Conservation (phyloP, 2,113 vertebrate species). For the Sturnira hondurensis region DNA sequence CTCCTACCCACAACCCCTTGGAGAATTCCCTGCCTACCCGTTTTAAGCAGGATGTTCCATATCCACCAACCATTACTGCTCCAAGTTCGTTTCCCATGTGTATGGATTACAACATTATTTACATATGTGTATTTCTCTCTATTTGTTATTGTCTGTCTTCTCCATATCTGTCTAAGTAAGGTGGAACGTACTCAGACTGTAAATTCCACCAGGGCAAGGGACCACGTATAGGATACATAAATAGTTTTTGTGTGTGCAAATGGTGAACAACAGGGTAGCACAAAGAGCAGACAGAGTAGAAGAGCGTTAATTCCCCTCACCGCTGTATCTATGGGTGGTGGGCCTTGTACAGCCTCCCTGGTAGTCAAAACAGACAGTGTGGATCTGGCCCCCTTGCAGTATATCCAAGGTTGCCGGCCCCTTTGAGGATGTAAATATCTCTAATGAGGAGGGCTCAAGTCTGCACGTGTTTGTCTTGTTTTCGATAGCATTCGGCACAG, state of each 20-base stretch:
- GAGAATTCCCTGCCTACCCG: not conserved
- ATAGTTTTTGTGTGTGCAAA: not conserved
- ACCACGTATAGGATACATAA: not conserved
- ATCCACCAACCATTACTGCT: not conserved
- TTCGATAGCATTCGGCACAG: not conserved
- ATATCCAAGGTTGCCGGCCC: not conserved
- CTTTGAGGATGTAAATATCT: not conserved
- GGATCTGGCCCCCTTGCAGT: not conserved
- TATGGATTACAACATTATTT: not conserved
- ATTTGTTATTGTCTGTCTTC: not conserved
- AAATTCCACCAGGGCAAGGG: not conserved
- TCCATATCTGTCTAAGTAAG: not conserved
- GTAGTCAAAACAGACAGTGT: not conserved
- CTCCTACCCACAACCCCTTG: not conserved
- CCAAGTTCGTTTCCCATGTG: not conserved
- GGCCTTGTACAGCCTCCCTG: not conserved
- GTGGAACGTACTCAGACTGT: not conserved
- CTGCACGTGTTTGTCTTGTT: not conserved
- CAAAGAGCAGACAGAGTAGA: not conserved
- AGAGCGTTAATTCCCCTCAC: not conserved
- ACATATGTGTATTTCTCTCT: not conserved
- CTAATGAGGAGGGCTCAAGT: not conserved
- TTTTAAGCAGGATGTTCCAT: not conserved
- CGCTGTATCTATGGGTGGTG: not conserved
- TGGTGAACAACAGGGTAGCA: not conserved